Conservation (phyloP, 2,888 invertebrate genomes). For the Agrochola litura region DNA sequence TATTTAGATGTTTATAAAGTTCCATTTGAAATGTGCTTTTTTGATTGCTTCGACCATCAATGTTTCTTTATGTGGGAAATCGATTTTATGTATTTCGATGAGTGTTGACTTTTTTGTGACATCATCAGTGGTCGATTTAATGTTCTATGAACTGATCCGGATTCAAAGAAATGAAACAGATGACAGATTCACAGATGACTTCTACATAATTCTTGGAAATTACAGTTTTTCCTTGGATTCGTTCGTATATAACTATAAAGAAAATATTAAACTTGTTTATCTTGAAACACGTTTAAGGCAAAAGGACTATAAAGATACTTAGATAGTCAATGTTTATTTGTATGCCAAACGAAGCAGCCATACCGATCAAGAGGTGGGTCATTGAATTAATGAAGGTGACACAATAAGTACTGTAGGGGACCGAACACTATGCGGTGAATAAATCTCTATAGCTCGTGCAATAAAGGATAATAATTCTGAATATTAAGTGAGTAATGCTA, state of each 20-base stretch:
- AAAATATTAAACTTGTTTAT: slow-evolving; percentile 41
- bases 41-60: background rate
- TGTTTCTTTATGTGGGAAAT: slow-evolving; percentile 8
- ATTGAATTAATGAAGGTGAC: slow-evolving; percentile 67
- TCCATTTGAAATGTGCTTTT: background rate
- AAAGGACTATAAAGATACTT: slow-evolving; percentile 38
- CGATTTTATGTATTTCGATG: slow-evolving; percentile 14
- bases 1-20: slow-evolving; percentile 10
- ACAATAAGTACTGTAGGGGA: slow-evolving; percentile 51
- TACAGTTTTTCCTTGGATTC: slow-evolving; percentile 8
- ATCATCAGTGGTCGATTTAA: slow-evolving; percentile 20
- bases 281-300: slow-evolving; percentile 46
- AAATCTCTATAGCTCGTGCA: slow-evolving; percentile 43
- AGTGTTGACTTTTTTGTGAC: slow-evolving; percentile 23
- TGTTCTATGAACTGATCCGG: background rate
- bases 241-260: background rate
- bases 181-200: background rate
- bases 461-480: slow-evolving; percentile 57
- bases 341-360: slow-evolving; percentile 50
- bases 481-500: slow-evolving; percentile 35
- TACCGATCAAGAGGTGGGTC: slow-evolving; percentile 59
- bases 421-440: slow-evolving; percentile 50
- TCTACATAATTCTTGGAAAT: slow-evolving; percentile 2
- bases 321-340: slow-evolving; percentile 55
- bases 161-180: slow-evolving; percentile 16